Percentiles rank a stretch among this genome's conserved stretches.
phyloP scores from a whole-genome alignment of 2,888 invertebrate species.

The Dasypolia templi region DNA sequence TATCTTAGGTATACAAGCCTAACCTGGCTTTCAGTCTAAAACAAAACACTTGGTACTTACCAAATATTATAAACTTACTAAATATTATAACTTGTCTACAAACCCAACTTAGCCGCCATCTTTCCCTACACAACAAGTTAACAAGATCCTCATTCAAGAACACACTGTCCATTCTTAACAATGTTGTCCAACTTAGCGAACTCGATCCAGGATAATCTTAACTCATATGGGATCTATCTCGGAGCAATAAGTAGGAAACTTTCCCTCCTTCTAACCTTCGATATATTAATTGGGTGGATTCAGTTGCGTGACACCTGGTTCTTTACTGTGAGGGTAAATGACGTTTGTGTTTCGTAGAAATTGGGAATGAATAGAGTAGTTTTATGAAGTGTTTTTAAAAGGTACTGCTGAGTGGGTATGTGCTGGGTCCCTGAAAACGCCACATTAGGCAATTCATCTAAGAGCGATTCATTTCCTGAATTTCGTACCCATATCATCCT shows the following conservation, averaged over 20 bases:
- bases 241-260: constrained; percentile 63
- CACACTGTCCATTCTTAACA: constrained; percentile 52
- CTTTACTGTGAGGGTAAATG: constrained; percentile 35
- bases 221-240: constrained; percentile 62
- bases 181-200: constrained; percentile 55
- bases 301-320: constrained; percentile 60
- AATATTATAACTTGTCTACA: constrained; percentile 3
- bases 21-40: not conserved
- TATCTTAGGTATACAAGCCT: not conserved
- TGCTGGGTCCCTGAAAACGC: too few species aligned
- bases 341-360: constrained; percentile 26
- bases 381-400: not conserved
- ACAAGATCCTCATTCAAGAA: constrained; percentile 40
- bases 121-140: constrained; percentile 25
- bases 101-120: not conserved
- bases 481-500: too few species aligned
- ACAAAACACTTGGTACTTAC: not conserved
- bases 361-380: not conserved
- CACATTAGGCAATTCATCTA: too few species aligned
- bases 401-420: not conserved
- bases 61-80: not conserved
- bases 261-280: constrained; percentile 48
- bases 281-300: constrained; percentile 61
- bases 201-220: constrained; percentile 65
- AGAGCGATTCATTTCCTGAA: too few species aligned